Percentiles rank a stretch among this genome's conserved stretches.
Conservation (phyloP, 2,113 vertebrate species). For the Scortum barcoo region DNA sequence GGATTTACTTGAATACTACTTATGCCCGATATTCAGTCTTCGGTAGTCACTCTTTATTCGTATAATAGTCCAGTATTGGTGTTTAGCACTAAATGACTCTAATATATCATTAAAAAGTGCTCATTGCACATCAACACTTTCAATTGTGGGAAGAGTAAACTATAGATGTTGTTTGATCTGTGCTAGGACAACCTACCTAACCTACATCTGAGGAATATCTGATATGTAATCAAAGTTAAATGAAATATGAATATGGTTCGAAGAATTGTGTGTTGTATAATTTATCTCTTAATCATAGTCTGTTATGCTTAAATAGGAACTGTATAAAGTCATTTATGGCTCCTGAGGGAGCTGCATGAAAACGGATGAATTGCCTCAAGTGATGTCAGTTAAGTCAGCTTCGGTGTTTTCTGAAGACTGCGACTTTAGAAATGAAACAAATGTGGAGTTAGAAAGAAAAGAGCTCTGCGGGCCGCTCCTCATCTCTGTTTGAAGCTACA, state of each 20-base stretch:
- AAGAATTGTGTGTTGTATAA: neutral
- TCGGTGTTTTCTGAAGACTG: neutral
- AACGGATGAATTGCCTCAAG: neutral
- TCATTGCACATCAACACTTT: neutral
- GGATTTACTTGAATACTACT: constrained; percentile 32
- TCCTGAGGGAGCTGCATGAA: neutral
- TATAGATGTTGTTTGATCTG: neutral
- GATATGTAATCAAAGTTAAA: neutral
- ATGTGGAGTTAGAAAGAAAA: neutral
- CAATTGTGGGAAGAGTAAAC: neutral
- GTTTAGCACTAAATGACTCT: neutral
- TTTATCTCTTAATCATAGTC: neutral
- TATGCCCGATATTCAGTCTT: constrained; percentile 10
- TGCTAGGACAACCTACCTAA: no score
- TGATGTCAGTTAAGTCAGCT: neutral
- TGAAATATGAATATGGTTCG: neutral
- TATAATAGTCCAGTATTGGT: constrained; percentile 8
- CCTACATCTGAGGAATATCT: neutral
- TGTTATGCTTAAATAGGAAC: neutral
- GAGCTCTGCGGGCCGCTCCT: neutral
- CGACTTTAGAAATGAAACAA: neutral
- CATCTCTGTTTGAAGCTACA: neutral
- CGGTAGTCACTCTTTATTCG: neutral
- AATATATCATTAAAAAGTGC: neutral
- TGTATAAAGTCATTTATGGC: neutral